These are phyloP conservation scores for Misgurnus anguillicaudatus DNA, from an alignment of 2,113 vertebrate species.

Conservation along the genomic window DNA sequence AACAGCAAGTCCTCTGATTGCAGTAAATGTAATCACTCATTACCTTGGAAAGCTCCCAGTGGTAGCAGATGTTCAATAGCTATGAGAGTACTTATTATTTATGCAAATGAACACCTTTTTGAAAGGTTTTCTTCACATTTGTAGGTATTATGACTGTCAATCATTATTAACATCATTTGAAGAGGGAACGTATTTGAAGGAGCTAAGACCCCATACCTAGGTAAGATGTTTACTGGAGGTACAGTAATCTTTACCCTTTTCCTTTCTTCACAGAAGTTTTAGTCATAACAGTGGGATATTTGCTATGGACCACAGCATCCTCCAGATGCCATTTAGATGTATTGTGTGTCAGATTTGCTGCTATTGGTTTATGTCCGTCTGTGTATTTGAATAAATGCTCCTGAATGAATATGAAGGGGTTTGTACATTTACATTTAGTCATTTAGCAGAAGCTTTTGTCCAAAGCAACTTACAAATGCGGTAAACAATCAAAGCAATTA, in stretches of 20 bases:
- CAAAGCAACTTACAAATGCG: no score
- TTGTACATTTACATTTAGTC: no score
- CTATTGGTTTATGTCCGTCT: no score
- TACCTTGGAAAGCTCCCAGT: slow-evolving; percentile 60
- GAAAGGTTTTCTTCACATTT: slow-evolving; percentile 73
- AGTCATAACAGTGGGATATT: no score
- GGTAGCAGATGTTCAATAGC: slow-evolving; percentile 75
- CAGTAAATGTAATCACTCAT: slow-evolving; percentile 72
- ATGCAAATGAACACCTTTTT: slow-evolving; percentile 76
- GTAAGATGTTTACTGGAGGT: neutral
- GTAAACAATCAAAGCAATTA: no score
- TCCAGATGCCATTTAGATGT: no score
- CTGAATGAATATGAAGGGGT: no score
- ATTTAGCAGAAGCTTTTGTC: no score
- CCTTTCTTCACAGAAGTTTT: neutral
- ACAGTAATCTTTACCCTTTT: neutral
- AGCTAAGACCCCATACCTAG: neutral
- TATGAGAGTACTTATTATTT: slow-evolving; percentile 69
- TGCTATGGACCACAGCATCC: no score
- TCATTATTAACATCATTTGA: slow-evolving; percentile 71
- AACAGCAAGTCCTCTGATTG: slow-evolving; percentile 74
- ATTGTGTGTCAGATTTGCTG: no score
- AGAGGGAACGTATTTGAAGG: neutral
- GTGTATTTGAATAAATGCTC: no score
- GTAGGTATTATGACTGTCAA: slow-evolving; percentile 74